A percentile compares a stretch with the other conserved stretches of the same genome.
phyloP scores from a whole-genome alignment of 2,113 vertebrate species.

The Chloropsis hardwickii region DNA sequence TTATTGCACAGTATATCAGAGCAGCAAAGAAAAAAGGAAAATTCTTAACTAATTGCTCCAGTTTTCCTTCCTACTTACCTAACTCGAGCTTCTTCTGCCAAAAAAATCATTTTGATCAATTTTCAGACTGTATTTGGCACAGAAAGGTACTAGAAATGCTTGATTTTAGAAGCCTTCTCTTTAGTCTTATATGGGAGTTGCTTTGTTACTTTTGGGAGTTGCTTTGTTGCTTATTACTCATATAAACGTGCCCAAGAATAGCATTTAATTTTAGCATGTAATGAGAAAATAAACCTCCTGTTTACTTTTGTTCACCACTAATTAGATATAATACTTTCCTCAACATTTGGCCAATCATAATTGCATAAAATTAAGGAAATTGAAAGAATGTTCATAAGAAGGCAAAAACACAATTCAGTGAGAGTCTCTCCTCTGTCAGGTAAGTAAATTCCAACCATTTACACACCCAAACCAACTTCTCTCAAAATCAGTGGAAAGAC shows the following conservation, averaged over 20 bases:
- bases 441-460: neutral
- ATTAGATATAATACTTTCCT: slow-evolving; percentile 44
- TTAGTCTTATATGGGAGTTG: neutral
- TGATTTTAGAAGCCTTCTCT: neutral
- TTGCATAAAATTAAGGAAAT: slow-evolving; percentile 59
- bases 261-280: neutral
- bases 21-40: neutral
- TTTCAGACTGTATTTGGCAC: neutral
- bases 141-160: neutral
- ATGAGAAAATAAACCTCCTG: slow-evolving; percentile 29
- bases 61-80: neutral
- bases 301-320: slow-evolving; percentile 57
- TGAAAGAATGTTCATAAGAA: slow-evolving; percentile 12
- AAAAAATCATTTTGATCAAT: neutral
- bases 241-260: neutral
- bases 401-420: neutral
- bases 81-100: neutral
- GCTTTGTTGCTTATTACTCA: neutral
- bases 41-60: neutral
- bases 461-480: neutral
- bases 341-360: slow-evolving; percentile 46
- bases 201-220: neutral
- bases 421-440: neutral
- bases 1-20: neutral
- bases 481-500: slow-evolving; percentile 8